These are phyloP conservation scores for Platygyra sinensis DNA, from an alignment of 64 coral and sea anemone genomes.

Conservation along the genomic window DNA sequence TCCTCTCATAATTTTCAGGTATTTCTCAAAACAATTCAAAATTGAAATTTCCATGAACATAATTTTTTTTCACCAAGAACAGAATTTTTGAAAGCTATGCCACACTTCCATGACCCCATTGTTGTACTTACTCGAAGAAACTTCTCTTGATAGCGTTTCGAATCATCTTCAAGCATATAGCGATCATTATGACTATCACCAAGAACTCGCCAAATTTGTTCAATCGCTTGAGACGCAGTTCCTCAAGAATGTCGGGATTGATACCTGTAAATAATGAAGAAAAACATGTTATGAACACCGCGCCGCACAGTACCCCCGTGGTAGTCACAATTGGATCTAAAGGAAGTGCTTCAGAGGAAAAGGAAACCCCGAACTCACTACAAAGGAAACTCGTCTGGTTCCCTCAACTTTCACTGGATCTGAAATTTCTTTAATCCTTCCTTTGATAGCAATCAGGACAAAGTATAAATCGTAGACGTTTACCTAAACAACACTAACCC, in stretches of 20 bases:
- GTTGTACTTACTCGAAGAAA: not conserved
- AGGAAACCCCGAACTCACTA: no score
- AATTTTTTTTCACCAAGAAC: not conserved
- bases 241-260: not conserved
- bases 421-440: no score
- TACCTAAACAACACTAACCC: no score
- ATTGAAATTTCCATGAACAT: not conserved
- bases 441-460: no score
- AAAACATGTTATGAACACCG: not conserved
- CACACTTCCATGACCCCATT: not conserved
- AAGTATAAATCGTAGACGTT: no score
- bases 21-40: no score
- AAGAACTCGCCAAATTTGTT: not conserved
- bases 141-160: constrained; percentile 1
- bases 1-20: no score
- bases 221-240: not conserved
- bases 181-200: not conserved
- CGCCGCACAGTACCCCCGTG: no score
- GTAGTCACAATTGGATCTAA: no score
- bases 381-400: no score
- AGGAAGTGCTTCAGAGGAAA: no score
- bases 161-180: not conserved
- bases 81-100: not conserved
- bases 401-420: no score
- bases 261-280: not conserved